Percentiles rank a stretch among this genome's conserved stretches.
Evolutionary conservation across 2,113 vertebrate genomes (phyloP).

Genomic region (Pygoscelis adeliae): DNA sequence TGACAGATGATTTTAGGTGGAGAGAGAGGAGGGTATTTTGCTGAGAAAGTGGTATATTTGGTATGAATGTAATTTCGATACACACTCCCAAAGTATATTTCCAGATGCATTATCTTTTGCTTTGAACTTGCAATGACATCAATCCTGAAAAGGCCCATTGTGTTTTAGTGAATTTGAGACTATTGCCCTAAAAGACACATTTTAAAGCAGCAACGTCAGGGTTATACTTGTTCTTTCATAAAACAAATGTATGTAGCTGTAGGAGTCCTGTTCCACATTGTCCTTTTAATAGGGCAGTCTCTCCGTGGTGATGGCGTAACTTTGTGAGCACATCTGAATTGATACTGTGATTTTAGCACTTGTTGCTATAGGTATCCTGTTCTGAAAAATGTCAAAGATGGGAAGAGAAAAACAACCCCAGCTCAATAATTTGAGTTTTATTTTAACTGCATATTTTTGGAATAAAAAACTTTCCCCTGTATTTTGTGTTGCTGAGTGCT

Average conservation of each 20-base stretch:
- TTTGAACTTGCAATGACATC: not conserved
- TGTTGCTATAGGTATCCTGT: not conserved
- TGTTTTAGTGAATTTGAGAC: not conserved
- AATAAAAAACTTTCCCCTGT: not conserved
- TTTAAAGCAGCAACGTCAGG: not conserved
- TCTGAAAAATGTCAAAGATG: not conserved
- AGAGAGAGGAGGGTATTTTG: not conserved
- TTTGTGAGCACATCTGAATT: not conserved
- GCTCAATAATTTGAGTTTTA: not conserved
- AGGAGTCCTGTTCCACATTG: not conserved
- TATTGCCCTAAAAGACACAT: not conserved
- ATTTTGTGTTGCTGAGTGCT: not conserved
- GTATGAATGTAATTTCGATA: not conserved
- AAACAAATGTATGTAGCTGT: not conserved
- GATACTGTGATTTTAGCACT: not conserved
- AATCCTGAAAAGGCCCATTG: not conserved
- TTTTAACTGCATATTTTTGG: not conserved
- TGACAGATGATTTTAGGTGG: not conserved
- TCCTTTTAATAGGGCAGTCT: not conserved
- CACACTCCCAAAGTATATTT: not conserved
- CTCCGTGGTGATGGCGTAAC: fast-evolving
- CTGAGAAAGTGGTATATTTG: not conserved
- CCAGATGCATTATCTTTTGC: not conserved
- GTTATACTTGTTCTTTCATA: not conserved
- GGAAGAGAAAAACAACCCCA: not conserved